Evolutionary conservation across 2,888 invertebrate species (phyloP), one percentile per base, ranked within the genome.

Genomic region (Zhengitettix transpicula): DNA sequence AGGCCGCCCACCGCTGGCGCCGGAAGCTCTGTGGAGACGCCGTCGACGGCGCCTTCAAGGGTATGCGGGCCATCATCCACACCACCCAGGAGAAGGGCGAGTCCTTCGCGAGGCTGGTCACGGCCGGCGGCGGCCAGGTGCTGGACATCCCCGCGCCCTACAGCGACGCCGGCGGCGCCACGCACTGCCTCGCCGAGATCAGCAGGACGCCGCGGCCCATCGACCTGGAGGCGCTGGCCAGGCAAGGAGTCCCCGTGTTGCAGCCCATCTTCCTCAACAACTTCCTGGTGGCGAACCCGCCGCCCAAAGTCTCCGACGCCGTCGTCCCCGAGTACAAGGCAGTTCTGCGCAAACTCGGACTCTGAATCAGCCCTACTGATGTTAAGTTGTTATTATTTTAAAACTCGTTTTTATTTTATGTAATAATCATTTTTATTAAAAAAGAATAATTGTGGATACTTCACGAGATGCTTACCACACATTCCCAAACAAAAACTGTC

Each of bases 161-260:
- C 71, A 74, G 73, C 10, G 72, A 78, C 58, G 65, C 70, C 9
- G 73, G 80, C 0, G 75, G 76, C 66, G 79, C 83, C 11, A 85
- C 84, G 0, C 87, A 87, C 64, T 88, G 86, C 67, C 81, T 89
- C 64, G 75, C 87, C 17, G 88, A 89, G 68, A 66, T 79, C 65
- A 66, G 67, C 60, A 72, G 71, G 66, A 73, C 77, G 0, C 68
- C 78, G 1, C 75, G 78, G 1, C 73, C 73, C 0, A 71, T 80
- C 10, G 82, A 84, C 63, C 72, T 81, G 58, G 76, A 77, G 9
- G 78, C 77, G 72, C 73, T 85, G 16, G 71, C 78, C 1, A 72
- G 75, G 1, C 74, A 75, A 56, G 74, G 76, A 9, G 76, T 84
- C 11, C 78, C 82, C 0, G 82, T 85, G 44, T 78, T 85, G 58